phyloP scores from a whole-genome alignment of 2,113 vertebrate species.

The Lophura nycthemera region DNA sequence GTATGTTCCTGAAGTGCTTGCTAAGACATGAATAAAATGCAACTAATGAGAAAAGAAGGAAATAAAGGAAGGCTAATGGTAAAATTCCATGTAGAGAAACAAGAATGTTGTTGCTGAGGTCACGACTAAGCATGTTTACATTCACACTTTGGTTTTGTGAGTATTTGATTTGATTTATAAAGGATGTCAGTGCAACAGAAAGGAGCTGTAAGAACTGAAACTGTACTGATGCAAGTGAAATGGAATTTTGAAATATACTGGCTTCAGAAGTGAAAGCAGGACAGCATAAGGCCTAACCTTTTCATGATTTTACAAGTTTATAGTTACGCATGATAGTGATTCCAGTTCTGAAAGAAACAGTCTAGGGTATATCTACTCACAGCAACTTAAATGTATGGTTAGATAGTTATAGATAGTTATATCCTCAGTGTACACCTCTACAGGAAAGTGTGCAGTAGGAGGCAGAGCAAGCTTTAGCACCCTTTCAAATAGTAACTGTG shows the following conservation, averaged over 20 bases:
- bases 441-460: neutral
- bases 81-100: neutral
- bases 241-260: neutral
- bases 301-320: neutral
- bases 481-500: neutral
- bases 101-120: neutral
- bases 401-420: neutral
- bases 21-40: neutral
- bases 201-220: neutral
- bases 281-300: neutral
- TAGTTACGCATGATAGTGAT: neutral
- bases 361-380: neutral
- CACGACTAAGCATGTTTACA: neutral
- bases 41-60: neutral
- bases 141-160: neutral
- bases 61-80: accelerated
- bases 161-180: neutral
- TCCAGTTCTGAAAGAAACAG: neutral
- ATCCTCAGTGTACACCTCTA: neutral
- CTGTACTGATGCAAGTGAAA: neutral
- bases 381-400: neutral
- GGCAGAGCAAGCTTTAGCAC: neutral
- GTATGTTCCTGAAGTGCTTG: neutral
- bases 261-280: neutral
- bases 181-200: neutral